Conservation (phyloP, 2,797 vertebrate genomes). For the Galago senegalensis region DNA sequence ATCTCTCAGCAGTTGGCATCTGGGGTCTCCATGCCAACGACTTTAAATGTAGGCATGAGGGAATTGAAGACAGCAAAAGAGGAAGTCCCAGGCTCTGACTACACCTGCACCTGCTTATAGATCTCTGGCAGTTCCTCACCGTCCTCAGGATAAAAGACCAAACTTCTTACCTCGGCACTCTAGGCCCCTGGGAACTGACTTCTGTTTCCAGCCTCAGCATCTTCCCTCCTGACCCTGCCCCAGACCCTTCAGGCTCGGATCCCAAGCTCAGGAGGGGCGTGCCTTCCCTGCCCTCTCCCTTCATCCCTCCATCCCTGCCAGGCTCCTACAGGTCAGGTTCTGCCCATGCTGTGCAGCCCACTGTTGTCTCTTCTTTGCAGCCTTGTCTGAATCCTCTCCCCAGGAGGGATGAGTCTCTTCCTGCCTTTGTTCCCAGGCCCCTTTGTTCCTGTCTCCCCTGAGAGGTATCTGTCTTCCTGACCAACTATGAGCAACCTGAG, state of each 20-base stretch:
- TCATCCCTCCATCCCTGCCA: neutral
- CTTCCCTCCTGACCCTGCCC: neutral
- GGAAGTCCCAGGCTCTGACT: neutral
- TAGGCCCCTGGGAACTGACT: neutral
- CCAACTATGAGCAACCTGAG: neutral
- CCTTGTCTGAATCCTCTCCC: neutral
- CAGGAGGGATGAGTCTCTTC: neutral
- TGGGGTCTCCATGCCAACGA: neutral
- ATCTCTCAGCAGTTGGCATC: neutral
- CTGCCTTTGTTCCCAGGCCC: conserved; percentile 7
- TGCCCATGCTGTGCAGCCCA: neutral
- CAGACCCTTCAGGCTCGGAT: neutral
- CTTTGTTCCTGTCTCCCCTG: conserved; percentile 1
- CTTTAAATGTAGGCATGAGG: neutral
- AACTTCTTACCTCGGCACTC: neutral
- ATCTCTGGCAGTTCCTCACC: neutral
- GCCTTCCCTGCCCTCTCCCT: neutral
- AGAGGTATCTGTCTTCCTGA: neutral
- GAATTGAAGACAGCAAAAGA: neutral
- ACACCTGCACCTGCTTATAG: neutral
- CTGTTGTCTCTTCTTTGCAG: neutral
- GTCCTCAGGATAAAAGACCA: neutral
- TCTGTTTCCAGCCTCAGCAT: neutral
- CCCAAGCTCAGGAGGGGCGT: neutral
- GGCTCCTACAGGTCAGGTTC: neutral